Evolutionary conservation across 2,797 vertebrate genomes (phyloP).

Genomic region (Rhinella marina): DNA sequence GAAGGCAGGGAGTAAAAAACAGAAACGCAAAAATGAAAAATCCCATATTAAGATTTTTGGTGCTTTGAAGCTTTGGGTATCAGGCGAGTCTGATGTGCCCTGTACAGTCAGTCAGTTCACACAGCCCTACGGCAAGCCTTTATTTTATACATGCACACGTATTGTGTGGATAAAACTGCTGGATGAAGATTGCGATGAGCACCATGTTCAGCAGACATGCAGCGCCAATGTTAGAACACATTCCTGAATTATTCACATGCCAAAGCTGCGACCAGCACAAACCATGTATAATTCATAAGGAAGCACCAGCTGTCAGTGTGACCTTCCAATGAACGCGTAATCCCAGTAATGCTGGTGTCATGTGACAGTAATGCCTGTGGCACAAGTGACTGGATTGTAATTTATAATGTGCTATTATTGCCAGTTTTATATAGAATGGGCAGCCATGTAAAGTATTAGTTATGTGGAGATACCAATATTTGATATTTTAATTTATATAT

Average conservation of each 20-base stretch:
- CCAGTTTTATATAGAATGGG: neutral
- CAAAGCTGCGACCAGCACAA: slow-evolving; percentile 35
- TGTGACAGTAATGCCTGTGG: neutral
- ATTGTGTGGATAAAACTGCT: no score
- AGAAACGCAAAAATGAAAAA: no score
- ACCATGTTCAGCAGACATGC: slow-evolving; percentile 9
- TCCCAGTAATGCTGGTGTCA: neutral
- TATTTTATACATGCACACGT: no score
- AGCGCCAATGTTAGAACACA: slow-evolving; percentile 4
- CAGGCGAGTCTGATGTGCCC: no score
- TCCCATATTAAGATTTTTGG: no score
- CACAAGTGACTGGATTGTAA: neutral
- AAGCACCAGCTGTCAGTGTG: slow-evolving; percentile 27
- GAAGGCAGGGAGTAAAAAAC: no score
- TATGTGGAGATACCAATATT: neutral
- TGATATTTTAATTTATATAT: neutral
- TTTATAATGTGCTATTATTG: neutral
- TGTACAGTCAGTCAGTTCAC: no score
- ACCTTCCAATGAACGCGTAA: slow-evolving; percentile 1
- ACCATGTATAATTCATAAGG: slow-evolving; percentile 39
- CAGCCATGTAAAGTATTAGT: neutral
- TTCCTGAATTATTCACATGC: slow-evolving; percentile 57
- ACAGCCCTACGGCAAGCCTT: no score
- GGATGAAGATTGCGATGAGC: neutral
- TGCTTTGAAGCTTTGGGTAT: no score